phyloP scores from a whole-genome alignment of 2,113 vertebrate species.

The Nipponia nippon region DNA sequence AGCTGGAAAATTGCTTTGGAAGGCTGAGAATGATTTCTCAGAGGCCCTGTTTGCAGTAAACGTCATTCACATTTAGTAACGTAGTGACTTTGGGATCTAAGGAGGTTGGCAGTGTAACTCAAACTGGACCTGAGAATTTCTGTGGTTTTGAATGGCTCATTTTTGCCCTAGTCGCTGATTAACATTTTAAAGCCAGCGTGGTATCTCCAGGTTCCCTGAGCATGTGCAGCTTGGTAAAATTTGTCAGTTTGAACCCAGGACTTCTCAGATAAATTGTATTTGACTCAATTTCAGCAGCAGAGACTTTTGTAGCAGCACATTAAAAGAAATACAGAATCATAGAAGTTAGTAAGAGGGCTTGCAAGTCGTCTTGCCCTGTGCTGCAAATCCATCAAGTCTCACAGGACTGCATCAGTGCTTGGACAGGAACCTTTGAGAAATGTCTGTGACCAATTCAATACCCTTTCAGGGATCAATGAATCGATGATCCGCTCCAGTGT shows the following conservation, averaged over 20 bases:
- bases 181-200: neutral
- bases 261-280: neutral
- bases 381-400: neutral
- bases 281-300: neutral
- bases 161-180: neutral
- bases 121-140: neutral
- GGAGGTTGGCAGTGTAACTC: neutral
- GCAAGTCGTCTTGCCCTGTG: neutral
- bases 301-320: neutral
- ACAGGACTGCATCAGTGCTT: neutral
- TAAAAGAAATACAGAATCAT: neutral
- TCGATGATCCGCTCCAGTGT: neutral
- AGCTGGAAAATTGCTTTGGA: conserved; percentile 66
- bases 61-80: neutral
- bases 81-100: neutral
- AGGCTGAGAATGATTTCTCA: conserved; percentile 27
- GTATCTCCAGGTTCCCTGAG: neutral
- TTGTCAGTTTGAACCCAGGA: neutral
- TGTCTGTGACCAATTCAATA: neutral
- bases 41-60: conserved; percentile 9
- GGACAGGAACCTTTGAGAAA: neutral
- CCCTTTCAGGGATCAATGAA: neutral
- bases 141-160: neutral
- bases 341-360: neutral
- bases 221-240: neutral